These are phyloP conservation scores for Otolemur garnettii DNA, from an alignment of 2,113 vertebrate species.

Conservation along the genomic window DNA sequence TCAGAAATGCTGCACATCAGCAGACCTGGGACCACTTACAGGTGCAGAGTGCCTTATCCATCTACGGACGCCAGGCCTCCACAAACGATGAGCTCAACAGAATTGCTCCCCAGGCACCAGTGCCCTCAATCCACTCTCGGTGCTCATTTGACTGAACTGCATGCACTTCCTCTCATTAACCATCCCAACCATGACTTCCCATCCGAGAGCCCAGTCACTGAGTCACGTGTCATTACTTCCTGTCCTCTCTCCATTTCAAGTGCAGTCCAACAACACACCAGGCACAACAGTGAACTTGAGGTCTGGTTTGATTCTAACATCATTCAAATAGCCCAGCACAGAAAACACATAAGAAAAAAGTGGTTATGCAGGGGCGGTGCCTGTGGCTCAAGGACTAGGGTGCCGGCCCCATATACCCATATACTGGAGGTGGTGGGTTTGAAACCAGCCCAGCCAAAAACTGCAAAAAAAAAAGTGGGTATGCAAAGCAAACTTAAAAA, in stretches of 20 bases:
- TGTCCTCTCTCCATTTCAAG: background rate
- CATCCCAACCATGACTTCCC: background rate
- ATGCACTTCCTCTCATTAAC: background rate
- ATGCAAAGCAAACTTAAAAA: background rate
- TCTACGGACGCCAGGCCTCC: background rate
- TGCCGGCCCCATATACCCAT: too few relatives aligned
- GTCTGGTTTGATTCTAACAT: background rate
- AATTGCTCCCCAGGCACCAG: fast-evolving
- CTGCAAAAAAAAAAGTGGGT: background rate
- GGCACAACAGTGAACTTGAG: background rate
- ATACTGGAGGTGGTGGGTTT: too few relatives aligned
- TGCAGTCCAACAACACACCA: background rate
- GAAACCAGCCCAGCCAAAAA: background rate
- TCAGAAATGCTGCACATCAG: background rate
- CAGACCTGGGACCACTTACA: background rate
- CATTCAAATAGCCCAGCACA: background rate
- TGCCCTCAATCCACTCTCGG: background rate
- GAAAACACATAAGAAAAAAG: slow-evolving; percentile 28
- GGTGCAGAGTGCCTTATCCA: background rate
- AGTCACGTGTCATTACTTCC: slow-evolving; percentile 34
- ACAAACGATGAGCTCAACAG: background rate
- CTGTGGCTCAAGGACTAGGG: too few relatives aligned
- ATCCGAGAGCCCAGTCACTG: background rate
- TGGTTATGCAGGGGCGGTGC: background rate
- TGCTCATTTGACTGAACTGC: background rate